Percentiles rank a stretch among this genome's conserved stretches.
These are phyloP conservation scores for Catharus ustulatus DNA, from an alignment of 2,797 vertebrate species.

Conservation along the genomic window DNA sequence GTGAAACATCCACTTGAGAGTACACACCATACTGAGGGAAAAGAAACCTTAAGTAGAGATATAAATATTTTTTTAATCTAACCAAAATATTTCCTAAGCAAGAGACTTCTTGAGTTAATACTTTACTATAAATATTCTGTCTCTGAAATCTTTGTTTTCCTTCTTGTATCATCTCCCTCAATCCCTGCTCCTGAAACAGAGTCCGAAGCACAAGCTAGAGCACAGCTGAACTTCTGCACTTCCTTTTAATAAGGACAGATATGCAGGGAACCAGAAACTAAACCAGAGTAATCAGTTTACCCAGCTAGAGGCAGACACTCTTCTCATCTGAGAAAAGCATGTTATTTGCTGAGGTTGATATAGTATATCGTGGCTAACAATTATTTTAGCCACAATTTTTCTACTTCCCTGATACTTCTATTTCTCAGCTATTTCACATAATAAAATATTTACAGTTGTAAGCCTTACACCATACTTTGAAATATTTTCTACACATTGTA, in stretches of 20 bases:
- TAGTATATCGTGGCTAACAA: not conserved
- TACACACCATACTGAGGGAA: not conserved
- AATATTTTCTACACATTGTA: not conserved
- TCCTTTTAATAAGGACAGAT: constrained; percentile 66
- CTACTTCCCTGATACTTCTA: not conserved
- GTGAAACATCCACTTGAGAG: not conserved
- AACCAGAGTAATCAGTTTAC: constrained; percentile 46
- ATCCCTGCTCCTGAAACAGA: not conserved
- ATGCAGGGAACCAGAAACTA: constrained; percentile 31
- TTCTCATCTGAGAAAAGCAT: not conserved
- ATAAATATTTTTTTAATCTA: not conserved
- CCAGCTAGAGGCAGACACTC: not conserved
- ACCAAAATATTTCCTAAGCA: not conserved
- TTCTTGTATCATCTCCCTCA: not conserved
- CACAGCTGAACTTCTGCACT: constrained; percentile 55
- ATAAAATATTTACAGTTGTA: not conserved
- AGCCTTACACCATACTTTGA: not conserved
- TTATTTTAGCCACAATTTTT: not conserved
- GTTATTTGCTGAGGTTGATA: not conserved
- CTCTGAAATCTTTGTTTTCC: not conserved
- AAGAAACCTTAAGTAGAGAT: not conserved
- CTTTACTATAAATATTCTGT: not conserved
- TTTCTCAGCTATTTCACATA: not conserved
- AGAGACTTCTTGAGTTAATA: not conserved
- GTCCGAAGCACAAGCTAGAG: not conserved